These are phyloP conservation scores for Rhagoletis pomonella DNA, from an alignment of 1,140 invertebrate genomes.

Conservation along the genomic window DNA sequence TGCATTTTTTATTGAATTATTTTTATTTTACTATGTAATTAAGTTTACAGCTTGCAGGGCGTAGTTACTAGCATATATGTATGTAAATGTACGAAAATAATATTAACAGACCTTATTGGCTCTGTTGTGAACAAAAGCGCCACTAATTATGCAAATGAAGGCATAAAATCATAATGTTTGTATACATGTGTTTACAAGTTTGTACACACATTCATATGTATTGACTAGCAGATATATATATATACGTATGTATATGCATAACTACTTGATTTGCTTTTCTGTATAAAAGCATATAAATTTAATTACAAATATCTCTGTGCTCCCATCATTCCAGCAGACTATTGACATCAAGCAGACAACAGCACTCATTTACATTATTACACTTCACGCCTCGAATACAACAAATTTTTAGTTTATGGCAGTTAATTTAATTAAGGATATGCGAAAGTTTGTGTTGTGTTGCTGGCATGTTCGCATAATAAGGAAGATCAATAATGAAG, in stretches of 20 bases:
- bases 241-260: background rate
- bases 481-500: background rate
- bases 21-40: too few relatives aligned
- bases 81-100: too few relatives aligned
- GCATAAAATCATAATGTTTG: constrained; percentile 3
- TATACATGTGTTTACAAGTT: background rate
- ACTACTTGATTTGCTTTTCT: background rate
- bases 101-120: background rate
- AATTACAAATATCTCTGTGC: background rate
- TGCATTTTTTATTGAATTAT: too few relatives aligned
- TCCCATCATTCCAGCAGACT: background rate
- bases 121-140: background rate
- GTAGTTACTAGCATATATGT: too few relatives aligned
- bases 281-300: background rate
- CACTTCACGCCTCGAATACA: background rate
- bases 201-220: background rate
- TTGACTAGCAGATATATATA: background rate
- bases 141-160: constrained; percentile 26
- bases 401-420: background rate
- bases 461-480: background rate
- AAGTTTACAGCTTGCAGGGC: too few relatives aligned
- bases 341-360: background rate
- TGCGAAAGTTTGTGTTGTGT: background rate
- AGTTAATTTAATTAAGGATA: constrained; percentile 36
- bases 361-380: background rate